Evolutionary conservation across 2,797 vertebrate genomes (phyloP), one percentile per base, ranked within the genome.

Genomic region (Centroberyx gerrardi): DNA sequence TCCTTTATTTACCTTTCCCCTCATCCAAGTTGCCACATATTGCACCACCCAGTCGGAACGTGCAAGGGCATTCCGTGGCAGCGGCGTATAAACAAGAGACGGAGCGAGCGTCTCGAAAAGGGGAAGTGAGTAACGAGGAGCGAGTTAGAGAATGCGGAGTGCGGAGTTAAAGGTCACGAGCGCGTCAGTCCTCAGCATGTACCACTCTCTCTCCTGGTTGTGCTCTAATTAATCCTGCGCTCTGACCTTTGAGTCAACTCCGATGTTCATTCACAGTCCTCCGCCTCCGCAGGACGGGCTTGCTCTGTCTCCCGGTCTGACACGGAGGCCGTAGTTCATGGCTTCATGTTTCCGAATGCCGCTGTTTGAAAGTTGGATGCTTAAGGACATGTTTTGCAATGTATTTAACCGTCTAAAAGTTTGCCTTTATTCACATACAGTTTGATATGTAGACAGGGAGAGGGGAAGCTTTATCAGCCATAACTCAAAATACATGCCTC

Each of bases 221-320:
- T 54, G 44, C 42, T 67, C 62, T 80, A 81, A 85, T 90, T 89
- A 78, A 80, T 85, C 62, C 56, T 48, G 22, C 7, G 27, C 22
- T 10, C 49, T 83, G 81, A 88, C 88, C 84, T 89, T 85, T 80
- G 63, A 69, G 65, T 78, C 53, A 2, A 67, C 52, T 33, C 4
- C 8, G 36, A 60, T 78, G 64, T 66, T 80, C 53, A 51, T 63
- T 68, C 51, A 71, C 72, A 76, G 66, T 48, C 56, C 80, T 67
- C 48, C 66, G 59, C 72, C 49, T 67, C 68, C 42, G 49, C 49
- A 31, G 49, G 51, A 15, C 18, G 22, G 13, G 17, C 8, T 62
- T 27, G 63, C 40, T 8, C 13, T 18, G 22, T 36, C 12, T 18
- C 40, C 2, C 27, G 28, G 53, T 38, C 14, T 31, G 22, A 67